Evolutionary conservation across 2,888 invertebrate species (phyloP).

Genomic region (Podabrus alpinus): DNA sequence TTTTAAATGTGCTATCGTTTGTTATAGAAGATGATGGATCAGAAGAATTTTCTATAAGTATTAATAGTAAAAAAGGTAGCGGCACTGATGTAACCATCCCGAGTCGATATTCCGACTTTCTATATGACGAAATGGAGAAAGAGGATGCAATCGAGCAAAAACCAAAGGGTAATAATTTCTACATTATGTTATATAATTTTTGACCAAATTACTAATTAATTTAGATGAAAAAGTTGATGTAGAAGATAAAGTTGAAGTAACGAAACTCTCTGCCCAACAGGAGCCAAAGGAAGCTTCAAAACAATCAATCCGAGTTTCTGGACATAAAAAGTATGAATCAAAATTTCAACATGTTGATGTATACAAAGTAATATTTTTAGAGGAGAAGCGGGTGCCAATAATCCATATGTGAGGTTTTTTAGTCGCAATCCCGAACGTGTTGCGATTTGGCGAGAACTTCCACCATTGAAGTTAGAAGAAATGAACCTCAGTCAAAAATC

Average conservation of each 20-base stretch:
- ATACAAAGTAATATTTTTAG: constrained; percentile 6
- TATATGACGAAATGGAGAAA: background rate
- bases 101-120: background rate
- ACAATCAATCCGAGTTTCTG: background rate
- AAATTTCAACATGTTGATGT: background rate
- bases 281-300: background rate
- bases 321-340: background rate
- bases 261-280: background rate
- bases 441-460: constrained; percentile 50
- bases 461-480: constrained; percentile 46
- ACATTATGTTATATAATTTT: no score
- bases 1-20: constrained; percentile 5
- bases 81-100: background rate
- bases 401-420: constrained; percentile 50
- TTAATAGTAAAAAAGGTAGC: background rate
- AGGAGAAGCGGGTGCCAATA: constrained; percentile 33
- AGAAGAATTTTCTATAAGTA: background rate
- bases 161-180: no score
- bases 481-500: constrained; percentile 51
- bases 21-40: background rate
- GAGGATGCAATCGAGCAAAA: background rate
- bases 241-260: background rate
- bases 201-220: background rate
- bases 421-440: constrained; percentile 46
- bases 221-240: background rate